Percentiles rank a stretch among this genome's conserved stretches.
These are phyloP conservation scores for Netelia virgata DNA, from an alignment of 2,888 invertebrate genomes.

Conservation along the genomic window DNA sequence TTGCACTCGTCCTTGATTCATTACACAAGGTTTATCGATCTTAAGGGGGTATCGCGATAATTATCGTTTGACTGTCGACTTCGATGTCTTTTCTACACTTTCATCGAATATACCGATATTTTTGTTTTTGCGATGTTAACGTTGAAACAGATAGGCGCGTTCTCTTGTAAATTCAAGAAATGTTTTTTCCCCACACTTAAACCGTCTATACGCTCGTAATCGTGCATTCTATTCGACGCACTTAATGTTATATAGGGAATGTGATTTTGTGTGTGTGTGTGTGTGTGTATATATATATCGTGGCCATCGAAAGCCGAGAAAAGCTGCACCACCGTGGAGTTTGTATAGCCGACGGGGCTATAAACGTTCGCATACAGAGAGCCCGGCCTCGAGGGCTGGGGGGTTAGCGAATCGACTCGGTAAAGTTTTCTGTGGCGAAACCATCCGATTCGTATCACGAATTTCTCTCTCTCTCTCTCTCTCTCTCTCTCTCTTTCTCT, in stretches of 20 bases:
- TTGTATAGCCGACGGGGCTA: slow-evolving; percentile 31
- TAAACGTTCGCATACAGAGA: slow-evolving; percentile 43
- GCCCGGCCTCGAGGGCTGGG: background rate
- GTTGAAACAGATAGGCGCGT: background rate
- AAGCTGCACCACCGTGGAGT: slow-evolving; percentile 18
- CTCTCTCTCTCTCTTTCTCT: background rate
- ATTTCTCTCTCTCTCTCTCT: slow-evolving; percentile 14
- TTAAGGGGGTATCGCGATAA: no score
- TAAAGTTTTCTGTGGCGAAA: slow-evolving; percentile 53
- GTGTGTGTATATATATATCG: background rate
- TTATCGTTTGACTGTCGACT: no score
- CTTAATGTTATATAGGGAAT: background rate
- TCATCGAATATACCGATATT: no score
- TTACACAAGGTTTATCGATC: no score
- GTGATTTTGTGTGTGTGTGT: background rate
- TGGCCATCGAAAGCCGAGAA: slow-evolving; percentile 16
- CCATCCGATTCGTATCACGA: slow-evolving; percentile 59
- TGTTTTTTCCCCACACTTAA: background rate
- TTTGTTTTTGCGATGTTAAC: no score
- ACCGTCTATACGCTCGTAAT: slow-evolving; percentile 8
- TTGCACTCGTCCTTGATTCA: no score
- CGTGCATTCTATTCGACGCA: slow-evolving; percentile 11
- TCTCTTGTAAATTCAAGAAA: background rate
- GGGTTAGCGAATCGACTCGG: slow-evolving; percentile 32
- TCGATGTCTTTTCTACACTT: no score